Base-by-base conservation (phyloP, 2,113 vertebrate species). In the Columba janthina region DNA sequence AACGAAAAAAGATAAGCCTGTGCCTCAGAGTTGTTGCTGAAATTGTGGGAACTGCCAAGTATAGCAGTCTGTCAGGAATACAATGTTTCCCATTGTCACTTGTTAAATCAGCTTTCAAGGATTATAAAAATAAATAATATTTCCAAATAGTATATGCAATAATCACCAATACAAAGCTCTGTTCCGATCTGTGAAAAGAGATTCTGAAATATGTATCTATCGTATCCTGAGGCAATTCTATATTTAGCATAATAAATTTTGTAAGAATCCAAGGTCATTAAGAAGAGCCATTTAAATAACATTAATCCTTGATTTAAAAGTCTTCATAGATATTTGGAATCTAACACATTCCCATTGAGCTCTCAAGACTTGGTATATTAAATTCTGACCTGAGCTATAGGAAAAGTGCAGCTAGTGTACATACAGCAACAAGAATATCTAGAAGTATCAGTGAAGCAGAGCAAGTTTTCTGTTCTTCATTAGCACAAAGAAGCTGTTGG, bases 401-500 rank as follows among this genome's bases (percentile, higher is more conserved):
- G 50, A 92, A 95, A 95, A 95, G 7, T 40, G 19, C 83, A 91
- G 54, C 4, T 15, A 91, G 72, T 8, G 2, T 93, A 93, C 94
- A 94, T 83, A 58, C 16, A 94, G 50, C 54, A 96, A 90, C 71
- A 96, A 90, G 90, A 96, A 96, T 97, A 98, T 97, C 96, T 98
- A 95, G 80, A 97, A 96, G 89, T 51, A 88, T 32, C 91, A 97
- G 88, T 91, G 94, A 97, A 96, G 96, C 82, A 96, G 92, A 92
- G 90, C 70, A 67, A 89, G 62, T 62, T 51, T 95, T 96, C 90
- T 90, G 57, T 58, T 98, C 97, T 97, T 89, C 78, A 79, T 64
- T 97, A 96, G 93, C 96, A 97, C 92, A 96, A 93, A 97, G 85
- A 73, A 90, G 77, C 54, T 95, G 88, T 92, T 97, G 97, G 95